Conservation (phyloP, 2,888 invertebrate species). For the Ametastegia equiseti region DNA sequence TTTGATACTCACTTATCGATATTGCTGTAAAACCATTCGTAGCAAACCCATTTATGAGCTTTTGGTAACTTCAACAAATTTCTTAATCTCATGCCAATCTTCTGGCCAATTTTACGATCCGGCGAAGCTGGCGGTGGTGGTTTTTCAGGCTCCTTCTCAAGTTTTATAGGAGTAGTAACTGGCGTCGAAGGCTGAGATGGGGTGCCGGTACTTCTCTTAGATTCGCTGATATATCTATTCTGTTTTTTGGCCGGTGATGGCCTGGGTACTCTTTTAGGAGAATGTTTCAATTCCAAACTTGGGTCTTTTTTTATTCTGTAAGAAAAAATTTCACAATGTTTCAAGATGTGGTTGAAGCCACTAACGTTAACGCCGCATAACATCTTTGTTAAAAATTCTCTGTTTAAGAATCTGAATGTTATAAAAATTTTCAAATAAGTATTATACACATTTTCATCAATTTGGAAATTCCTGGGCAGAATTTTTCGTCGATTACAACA, state of each 20-base stretch:
- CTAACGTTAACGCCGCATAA: too few relatives aligned
- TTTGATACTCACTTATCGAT: constrained; percentile 85
- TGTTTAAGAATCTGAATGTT: too few relatives aligned
- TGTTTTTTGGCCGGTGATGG: constrained; percentile 77
- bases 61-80: constrained; percentile 98
- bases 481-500: too few relatives aligned
- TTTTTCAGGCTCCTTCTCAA: constrained; percentile 69
- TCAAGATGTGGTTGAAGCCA: too few relatives aligned
- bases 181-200: constrained; percentile 61
- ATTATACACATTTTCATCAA: too few relatives aligned
- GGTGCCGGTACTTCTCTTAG: constrained; percentile 40
- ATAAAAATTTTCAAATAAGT: too few relatives aligned
- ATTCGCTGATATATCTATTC: constrained; percentile 51
- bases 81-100: constrained; percentile 91
- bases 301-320: constrained; percentile 73
- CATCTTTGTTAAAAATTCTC: too few relatives aligned
- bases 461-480: too few relatives aligned
- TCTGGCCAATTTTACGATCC: constrained; percentile 92
- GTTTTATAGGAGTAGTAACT: constrained; percentile 69
- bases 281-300: constrained; percentile 73
- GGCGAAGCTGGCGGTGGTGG: constrained; percentile 77
- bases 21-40: constrained; percentile 99
- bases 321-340: constrained; percentile 40
- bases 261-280: constrained; percentile 83
- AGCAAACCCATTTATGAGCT: constrained; percentile 99